Evolutionary conservation across 1,140 invertebrate species (phyloP), one percentile per base, ranked within the genome.

Genomic region (Melanaphis sacchari): DNA sequence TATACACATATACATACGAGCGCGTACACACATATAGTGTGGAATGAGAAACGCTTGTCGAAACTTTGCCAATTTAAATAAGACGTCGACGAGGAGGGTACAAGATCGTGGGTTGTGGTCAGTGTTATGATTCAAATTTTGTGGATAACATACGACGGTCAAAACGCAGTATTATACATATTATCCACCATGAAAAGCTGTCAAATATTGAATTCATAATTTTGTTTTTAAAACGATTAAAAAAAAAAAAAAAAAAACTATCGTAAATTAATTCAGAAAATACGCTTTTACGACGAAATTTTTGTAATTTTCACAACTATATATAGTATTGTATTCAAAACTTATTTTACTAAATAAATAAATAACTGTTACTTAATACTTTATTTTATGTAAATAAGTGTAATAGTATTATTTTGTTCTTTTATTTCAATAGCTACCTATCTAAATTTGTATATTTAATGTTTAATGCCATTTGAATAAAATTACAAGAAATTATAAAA

Each of bases 1-100:
- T 54, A 89, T 52, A 22, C 40, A 18, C 26, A 31, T 18, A 49
- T 18, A 41, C 8, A 41, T 40, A 41, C 2, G 8, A 26, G n/a
- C 6, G 31, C 9, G n/a, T 9, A 15, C 26, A 18, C 6, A 52
- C n/a, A 24, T 1, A 26, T 85, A 49, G 41, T 52, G 38, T 52
- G 31, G 31, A 59, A 82, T 38, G 46, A 41, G 81, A 93, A 93
- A 93, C 52, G 24, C 22, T 90, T 59, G 52, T 93, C 81, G 24
- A 85, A 93, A 93, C 91, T 93, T 93, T 93, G 81, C 46, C 91
- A 85, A 93, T 93, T 93, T 93, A 85, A 93, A 93, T 93, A 52
- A 93, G 81, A 85, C 2, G 43, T 76, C 26, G 59, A 46, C 6
- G 38, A 59, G 31, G 38, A 59, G 52, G 38, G 40, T 66, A 41